Conservation (phyloP, 2,797 vertebrate species). For the Amblyraja radiata region DNA sequence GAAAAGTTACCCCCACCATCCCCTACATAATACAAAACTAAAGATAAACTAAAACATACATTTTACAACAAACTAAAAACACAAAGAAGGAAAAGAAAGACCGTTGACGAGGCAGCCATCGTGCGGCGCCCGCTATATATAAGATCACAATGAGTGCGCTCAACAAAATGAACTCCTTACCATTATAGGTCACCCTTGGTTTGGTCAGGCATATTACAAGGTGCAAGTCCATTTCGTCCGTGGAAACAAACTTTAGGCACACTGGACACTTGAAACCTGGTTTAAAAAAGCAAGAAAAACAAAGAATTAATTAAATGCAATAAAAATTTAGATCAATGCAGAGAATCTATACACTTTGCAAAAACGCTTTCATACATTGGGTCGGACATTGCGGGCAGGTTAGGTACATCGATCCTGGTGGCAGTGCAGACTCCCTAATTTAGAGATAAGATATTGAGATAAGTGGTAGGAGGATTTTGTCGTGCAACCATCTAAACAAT, state of each 20-base stretch:
- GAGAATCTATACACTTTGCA: not conserved
- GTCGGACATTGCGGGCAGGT: too few species aligned
- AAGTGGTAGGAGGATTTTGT: not conserved
- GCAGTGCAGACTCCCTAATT: not conserved
- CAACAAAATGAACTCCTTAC: constrained; percentile 56
- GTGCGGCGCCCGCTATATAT: too few species aligned
- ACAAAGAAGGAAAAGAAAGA: too few species aligned
- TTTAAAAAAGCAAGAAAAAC: constrained; percentile 37
- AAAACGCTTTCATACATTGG: too few species aligned
- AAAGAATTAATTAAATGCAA: not conserved
- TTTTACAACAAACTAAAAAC: too few species aligned
- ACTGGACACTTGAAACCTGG: constrained; percentile 93
- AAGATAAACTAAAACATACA: too few species aligned
- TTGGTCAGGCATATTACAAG: constrained; percentile 94
- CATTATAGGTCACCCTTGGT: constrained; percentile 92
- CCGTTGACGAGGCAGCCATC: too few species aligned
- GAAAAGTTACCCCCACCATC: too few species aligned
- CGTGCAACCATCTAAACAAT: not conserved
- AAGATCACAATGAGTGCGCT: not conserved
- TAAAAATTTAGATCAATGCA: not conserved
- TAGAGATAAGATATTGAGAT: not conserved
- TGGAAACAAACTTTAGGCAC: constrained; percentile 90
- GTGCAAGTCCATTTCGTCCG: constrained; percentile 94
- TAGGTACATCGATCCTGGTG: not conserved
- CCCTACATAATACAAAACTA: too few species aligned